Evolutionary conservation across 2,113 vertebrate species (phyloP).

Genomic region (Osmerus mordax): DNA sequence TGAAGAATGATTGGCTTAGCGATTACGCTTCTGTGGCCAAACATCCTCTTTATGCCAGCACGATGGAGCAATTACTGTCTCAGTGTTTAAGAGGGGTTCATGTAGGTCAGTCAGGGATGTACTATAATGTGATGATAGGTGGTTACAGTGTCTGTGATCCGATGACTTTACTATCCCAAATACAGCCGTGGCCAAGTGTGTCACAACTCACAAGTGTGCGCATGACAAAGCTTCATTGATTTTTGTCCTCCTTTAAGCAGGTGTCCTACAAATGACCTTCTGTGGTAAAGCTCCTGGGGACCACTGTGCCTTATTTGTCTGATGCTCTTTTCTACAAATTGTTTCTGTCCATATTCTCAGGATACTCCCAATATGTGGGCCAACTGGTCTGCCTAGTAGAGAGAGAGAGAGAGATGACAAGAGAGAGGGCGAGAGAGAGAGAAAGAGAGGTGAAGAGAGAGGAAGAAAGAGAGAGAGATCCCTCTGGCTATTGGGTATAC

Average conservation of each 20-base stretch:
- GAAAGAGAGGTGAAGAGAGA: not conserved
- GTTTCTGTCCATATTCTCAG: slow-evolving; percentile 44
- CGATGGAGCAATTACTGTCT: slow-evolving; percentile 10
- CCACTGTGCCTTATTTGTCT: slow-evolving; percentile 53
- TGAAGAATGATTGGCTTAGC: slow-evolving; percentile 30
- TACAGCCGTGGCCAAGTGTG: slow-evolving; percentile 16
- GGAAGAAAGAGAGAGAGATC: slow-evolving; percentile 31
- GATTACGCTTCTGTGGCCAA: slow-evolving; percentile 19
- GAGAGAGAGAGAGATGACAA: slow-evolving; percentile 30
- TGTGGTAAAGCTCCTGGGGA: slow-evolving; percentile 53
- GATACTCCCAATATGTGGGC: slow-evolving; percentile 53
- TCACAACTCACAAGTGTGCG: slow-evolving; percentile 13
- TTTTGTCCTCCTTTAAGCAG: slow-evolving; percentile 26
- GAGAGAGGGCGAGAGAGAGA: slow-evolving; percentile 15
- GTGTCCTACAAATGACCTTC: slow-evolving; percentile 72
- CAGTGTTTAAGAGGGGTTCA: not conserved
- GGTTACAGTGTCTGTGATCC: not conserved
- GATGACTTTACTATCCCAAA: slow-evolving; percentile 15
- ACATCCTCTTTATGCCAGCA: slow-evolving; percentile 5
- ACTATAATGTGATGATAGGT: slow-evolving; percentile 6
- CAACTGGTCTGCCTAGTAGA: slow-evolving; percentile 31
- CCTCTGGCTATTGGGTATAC: slow-evolving; percentile 43
- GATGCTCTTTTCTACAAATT: slow-evolving; percentile 68
- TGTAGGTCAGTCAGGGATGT: slow-evolving; percentile 11
- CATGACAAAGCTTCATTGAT: slow-evolving; percentile 12